Conservation (phyloP, 2,797 vertebrate genomes). For the Eremophila alpestris region DNA sequence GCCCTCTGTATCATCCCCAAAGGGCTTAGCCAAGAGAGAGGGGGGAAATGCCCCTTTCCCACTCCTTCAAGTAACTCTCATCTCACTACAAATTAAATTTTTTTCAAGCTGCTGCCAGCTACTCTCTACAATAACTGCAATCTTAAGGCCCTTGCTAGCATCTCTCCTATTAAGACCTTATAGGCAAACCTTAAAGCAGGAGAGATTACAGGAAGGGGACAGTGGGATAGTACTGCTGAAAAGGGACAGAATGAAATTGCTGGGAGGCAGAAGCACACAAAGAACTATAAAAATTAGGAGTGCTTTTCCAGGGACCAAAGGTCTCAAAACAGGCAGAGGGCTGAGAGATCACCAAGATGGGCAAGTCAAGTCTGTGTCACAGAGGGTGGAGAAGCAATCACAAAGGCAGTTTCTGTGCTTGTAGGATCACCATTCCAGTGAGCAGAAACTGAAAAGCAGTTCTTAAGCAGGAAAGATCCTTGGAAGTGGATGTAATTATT, state of each 20-base stretch:
- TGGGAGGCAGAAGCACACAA: not conserved
- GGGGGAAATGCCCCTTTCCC: not conserved
- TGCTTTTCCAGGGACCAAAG: not conserved
- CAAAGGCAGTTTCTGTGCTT: not conserved
- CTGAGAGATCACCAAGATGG: not conserved
- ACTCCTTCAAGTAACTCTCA: not conserved
- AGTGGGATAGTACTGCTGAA: not conserved
- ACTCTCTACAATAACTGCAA: not conserved
- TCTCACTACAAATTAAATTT: not conserved
- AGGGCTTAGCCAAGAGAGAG: not conserved
- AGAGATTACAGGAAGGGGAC: not conserved
- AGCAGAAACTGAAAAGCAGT: not conserved
- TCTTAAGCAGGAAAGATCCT: not conserved
- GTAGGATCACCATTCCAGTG: not conserved
- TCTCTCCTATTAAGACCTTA: not conserved
- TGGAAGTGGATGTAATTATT: not conserved
- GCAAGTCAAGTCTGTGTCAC: not conserved
- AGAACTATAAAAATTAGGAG: not conserved
- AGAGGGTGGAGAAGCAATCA: not conserved
- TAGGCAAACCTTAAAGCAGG: not conserved
- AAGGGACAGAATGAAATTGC: not conserved
- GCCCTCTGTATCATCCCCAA: not conserved
- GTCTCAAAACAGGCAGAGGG: not conserved
- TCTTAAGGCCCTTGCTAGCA: not conserved
- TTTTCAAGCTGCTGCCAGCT: not conserved